phyloP scores from a whole-genome alignment of 2,797 vertebrate genomes.

The Sebastes iracundus region DNA sequence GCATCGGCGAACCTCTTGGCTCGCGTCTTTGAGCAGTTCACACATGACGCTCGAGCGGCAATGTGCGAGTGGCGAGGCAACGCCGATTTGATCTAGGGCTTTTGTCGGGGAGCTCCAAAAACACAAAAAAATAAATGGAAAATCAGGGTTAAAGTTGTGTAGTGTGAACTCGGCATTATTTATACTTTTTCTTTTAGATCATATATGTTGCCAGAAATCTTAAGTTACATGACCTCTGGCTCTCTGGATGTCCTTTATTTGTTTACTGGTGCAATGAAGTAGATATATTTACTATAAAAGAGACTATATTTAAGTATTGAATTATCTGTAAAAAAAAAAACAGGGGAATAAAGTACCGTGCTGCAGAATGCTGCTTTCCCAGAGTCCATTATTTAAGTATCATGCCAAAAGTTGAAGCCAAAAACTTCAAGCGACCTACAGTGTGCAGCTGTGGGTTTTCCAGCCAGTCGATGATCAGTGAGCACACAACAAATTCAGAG shows the following conservation, averaged over 20 bases:
- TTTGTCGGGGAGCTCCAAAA: too few relatives aligned
- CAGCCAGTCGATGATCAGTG: conserved; percentile 35
- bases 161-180: neutral
- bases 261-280: neutral
- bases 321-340: conserved; percentile 9
- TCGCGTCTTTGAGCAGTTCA: too few relatives aligned
- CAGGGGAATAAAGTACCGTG: conserved; percentile 7
- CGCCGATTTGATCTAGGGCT: too few relatives aligned
- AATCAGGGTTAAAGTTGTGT: too few relatives aligned
- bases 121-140: too few relatives aligned
- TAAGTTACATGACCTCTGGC: neutral
- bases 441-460: conserved; percentile 29
- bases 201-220: neutral
- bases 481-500: conserved; percentile 24
- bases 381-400: conserved; percentile 13
- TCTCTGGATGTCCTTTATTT: conserved; percentile 2
- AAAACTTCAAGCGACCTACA: conserved; percentile 12
- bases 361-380: conserved; percentile 31
- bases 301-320: conserved; percentile 11
- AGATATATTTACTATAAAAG: conserved; percentile 23
- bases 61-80: too few relatives aligned
- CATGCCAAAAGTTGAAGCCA: conserved; percentile 35
- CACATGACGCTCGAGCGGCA: too few relatives aligned
- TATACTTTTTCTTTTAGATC: neutral
- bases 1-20: too few relatives aligned